These are phyloP conservation scores for Cryptoblepharus egeriae DNA, from an alignment of 2,797 vertebrate species.

Conservation along the genomic window DNA sequence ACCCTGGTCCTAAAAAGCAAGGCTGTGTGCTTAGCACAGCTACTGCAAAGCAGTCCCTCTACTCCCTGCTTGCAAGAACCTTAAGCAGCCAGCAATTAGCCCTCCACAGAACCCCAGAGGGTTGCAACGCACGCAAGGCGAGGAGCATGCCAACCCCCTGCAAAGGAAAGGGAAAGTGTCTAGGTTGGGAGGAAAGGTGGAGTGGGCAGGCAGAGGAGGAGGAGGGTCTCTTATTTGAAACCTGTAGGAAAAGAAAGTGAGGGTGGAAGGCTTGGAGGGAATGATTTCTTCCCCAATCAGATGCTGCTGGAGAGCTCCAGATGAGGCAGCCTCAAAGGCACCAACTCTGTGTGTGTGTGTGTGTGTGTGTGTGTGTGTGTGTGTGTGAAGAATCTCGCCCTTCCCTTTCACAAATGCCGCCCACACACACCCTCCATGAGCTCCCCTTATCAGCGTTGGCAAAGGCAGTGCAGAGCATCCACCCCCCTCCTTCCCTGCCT, in stretches of 20 bases:
- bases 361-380: too few relatives aligned
- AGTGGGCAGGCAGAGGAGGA: slow-evolving; percentile 10
- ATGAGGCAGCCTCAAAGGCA: neutral
- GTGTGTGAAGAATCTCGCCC: neutral
- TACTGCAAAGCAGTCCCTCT: too few relatives aligned
- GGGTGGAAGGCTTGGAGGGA: neutral
- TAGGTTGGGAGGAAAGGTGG: neutral
- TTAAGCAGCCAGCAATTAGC: neutral
- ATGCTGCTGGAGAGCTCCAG: neutral
- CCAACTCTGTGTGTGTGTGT: too few relatives aligned
- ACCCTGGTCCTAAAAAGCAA: neutral
- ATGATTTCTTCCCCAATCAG: too few relatives aligned
- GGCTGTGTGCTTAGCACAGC: too few relatives aligned
- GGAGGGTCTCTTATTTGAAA: too few relatives aligned
- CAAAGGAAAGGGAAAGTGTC: neutral
- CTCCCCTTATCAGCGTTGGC: rapidly evolving
- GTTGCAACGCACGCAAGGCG: neutral
- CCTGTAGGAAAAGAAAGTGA: too few relatives aligned
- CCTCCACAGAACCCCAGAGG: neutral
- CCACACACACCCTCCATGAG: rapidly evolving
- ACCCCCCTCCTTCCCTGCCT: neutral
- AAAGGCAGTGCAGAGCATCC: rapidly evolving
- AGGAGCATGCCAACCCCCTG: too few relatives aligned
- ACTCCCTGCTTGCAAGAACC: neutral
- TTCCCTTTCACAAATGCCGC: too few relatives aligned